Base-by-base conservation (phyloP, 2,888 invertebrate species). In the Trichopoda pennipes region DNA sequence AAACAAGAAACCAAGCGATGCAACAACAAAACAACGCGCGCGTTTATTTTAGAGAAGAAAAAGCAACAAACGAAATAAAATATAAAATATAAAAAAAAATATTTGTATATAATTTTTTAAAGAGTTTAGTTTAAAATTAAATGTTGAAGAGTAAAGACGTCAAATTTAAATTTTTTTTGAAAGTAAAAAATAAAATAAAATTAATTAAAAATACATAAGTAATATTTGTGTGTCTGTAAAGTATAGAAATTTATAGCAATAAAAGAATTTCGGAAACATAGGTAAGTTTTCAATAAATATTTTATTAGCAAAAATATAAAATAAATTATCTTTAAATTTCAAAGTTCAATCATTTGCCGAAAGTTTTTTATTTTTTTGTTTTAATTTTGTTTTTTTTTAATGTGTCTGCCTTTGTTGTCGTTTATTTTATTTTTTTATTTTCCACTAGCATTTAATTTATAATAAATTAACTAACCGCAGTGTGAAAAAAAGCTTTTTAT, bases 81-180 rank as follows among this genome's bases (percentile, higher is more conserved):
- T 76, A 72, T 72, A 76, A 75, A 70, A 83, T 80, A 83, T 80
- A 76, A 80, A 80, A 75, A 75, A 79, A 83, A 74, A 80, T 61
- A 70, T 63, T 79, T 83, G 77, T 73, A 83, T 72, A 77, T 72
- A 77, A 42, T 79, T 72, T 76, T 80, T 83, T 80, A 70, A 83
- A 80, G 79, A 83, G 80, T 83, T 83, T 80, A 83, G 80, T 83
- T 83, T 80, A 44, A 83, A 82, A 79, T 79, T 79, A 79, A 82
- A 79, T 79, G 82, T 66, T 68, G 82, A 82, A 32, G 61, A 69
- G 82, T 79, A 14, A 79, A 79, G 82, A 82, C 61, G 72, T 75
- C 23, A 19, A 17, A 58, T 19, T 60, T 63, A 53, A 23, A 35
- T 47, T 44, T 77, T 28, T 77, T 56, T 63, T 60, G 23, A 69